These are phyloP conservation scores for Parambassis ranga DNA, from an alignment of 2,797 vertebrate species.

Conservation along the genomic window DNA sequence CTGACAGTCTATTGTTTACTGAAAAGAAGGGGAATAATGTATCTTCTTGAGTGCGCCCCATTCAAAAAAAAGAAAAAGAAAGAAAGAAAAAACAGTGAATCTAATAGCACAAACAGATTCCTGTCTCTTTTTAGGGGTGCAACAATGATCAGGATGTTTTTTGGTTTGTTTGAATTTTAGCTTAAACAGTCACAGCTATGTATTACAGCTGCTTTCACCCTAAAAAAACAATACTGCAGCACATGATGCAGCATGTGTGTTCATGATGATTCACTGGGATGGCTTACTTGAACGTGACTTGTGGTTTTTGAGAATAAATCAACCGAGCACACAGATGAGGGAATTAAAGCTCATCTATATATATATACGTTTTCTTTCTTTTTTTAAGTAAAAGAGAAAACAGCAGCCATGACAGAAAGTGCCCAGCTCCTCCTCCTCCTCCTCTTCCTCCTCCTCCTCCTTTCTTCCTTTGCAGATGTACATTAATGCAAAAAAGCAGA, in stretches of 20 bases:
- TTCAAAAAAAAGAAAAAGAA: conserved; percentile 41
- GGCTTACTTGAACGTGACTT: conserved; percentile 5
- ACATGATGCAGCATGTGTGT: conserved; percentile 17
- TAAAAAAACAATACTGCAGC: background rate
- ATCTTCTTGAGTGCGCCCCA: conserved; percentile 68
- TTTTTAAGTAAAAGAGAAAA: conserved; percentile 27
- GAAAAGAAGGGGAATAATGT: conserved; percentile 75
- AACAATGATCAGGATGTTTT: conserved; percentile 14
- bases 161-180: conserved; percentile 29
- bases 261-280: conserved; percentile 12
- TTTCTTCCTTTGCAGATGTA: conserved; percentile 80
- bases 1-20: conserved; percentile 77
- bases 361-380: background rate
- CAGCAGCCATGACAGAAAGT: conserved; percentile 47
- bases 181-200: conserved; percentile 15
- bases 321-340: background rate
- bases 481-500: conserved; percentile 87
- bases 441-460: conserved; percentile 30
- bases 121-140: conserved; percentile 1
- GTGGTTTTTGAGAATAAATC: conserved; percentile 1
- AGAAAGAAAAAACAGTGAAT: conserved; percentile 37
- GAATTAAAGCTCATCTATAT: background rate
- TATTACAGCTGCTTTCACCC: conserved; percentile 22
- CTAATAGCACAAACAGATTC: conserved; percentile 35
- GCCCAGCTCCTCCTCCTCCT: conserved; percentile 28